Percentiles rank a stretch among this genome's conserved stretches.
phyloP scores from a whole-genome alignment of 1,140 invertebrate genomes.

The Pygmarrhopalites habei region DNA sequence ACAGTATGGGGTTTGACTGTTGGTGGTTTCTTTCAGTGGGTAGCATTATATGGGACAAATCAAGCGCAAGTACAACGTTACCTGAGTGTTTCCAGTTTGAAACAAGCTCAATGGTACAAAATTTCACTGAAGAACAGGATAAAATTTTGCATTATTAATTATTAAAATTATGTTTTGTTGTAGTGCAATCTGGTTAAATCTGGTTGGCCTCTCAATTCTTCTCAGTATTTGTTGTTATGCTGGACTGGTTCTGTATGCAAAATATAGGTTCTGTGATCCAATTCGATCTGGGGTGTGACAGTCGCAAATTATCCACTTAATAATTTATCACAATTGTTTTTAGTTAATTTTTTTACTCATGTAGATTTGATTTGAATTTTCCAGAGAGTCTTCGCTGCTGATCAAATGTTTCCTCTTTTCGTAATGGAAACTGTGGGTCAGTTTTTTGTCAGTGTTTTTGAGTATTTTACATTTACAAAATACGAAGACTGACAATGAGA shows the following conservation, averaged over 20 bases:
- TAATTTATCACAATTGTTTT: no score
- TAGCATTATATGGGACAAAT: conserved; percentile 53
- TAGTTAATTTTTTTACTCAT: not conserved
- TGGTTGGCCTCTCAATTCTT: not conserved
- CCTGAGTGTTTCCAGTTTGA: conserved; percentile 42
- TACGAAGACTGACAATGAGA: no score
- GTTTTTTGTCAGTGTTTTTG: no score
- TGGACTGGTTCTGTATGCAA: conserved; percentile 72
- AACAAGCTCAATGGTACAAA: conserved; percentile 29
- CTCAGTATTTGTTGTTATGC: conserved; percentile 67
- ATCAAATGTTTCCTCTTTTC: conserved; percentile 48
- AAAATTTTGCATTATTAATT: no score
- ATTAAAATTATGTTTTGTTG: conserved; percentile 2
- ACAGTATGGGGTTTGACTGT: conserved; percentile 51
- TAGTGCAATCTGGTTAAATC: conserved; percentile 47
- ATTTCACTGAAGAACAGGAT: no score
- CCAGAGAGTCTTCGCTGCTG: conserved; percentile 26
- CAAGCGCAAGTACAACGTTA: conserved; percentile 55
- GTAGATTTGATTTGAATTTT: no score
- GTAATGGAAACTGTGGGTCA: conserved; percentile 51
- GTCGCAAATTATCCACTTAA: no score
- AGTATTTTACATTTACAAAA: no score
- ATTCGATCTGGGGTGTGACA: conserved; percentile 51
- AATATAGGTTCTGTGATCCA: conserved; percentile 77
- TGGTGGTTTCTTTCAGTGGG: conserved; percentile 53